Percentiles rank a stretch among this genome's conserved stretches.
These are phyloP conservation scores for Drosophila auraria DNA, from an alignment of 1,140 invertebrate genomes.

Conservation along the genomic window DNA sequence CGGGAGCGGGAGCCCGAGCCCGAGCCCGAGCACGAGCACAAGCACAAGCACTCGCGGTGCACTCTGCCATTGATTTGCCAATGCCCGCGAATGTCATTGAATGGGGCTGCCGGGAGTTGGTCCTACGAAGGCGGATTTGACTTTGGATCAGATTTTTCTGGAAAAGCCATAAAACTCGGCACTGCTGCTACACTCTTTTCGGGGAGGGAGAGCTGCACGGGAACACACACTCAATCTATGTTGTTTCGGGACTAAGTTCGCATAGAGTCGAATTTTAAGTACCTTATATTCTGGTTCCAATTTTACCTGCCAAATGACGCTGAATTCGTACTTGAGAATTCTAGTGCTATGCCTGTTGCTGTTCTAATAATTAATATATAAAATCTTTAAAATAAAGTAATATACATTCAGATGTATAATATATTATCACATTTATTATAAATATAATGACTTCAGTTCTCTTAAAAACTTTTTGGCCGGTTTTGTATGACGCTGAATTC, in stretches of 20 bases:
- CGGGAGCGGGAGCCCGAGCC: conserved; percentile 1
- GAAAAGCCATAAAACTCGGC: conserved; percentile 41
- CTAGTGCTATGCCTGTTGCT: too few species aligned
- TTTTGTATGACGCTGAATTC: too few species aligned
- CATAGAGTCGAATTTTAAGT: neutral
- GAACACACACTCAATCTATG: neutral
- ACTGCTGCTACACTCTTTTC: neutral
- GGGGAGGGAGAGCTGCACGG: neutral
- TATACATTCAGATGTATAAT: too few species aligned
- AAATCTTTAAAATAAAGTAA: too few species aligned
- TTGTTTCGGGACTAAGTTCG: neutral
- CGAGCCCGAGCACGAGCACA: too few species aligned
- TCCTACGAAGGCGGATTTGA: conserved; percentile 17
- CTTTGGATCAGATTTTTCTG: conserved; percentile 25
- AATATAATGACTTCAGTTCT: too few species aligned
- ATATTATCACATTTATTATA: too few species aligned
- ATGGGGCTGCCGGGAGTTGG: conserved; percentile 1
- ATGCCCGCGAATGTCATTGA: conserved; percentile 67
- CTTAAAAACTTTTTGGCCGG: too few species aligned
- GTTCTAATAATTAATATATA: too few species aligned
- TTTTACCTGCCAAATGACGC: too few species aligned
- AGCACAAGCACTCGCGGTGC: neutral
- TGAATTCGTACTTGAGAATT: too few species aligned
- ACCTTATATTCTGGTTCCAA: neutral
- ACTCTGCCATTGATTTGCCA: conserved; percentile 50